phyloP scores from a whole-genome alignment of 2,888 invertebrate species.

The Silvanus unidentatus region DNA sequence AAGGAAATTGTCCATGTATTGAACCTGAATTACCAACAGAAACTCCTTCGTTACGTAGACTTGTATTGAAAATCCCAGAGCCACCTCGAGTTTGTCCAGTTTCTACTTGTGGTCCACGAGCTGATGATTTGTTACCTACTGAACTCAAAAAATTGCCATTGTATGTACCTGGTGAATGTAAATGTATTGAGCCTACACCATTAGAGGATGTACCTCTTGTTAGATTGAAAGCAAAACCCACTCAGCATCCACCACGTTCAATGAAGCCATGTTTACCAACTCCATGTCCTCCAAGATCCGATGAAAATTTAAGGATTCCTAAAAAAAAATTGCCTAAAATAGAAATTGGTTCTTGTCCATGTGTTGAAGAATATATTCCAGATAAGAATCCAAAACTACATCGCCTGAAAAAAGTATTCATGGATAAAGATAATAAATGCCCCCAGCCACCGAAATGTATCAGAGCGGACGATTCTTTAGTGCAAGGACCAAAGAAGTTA shows the following conservation, averaged over 20 bases:
- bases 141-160: slow-evolving; percentile 10
- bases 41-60: slow-evolving; percentile 17
- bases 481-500: slow-evolving; percentile 3
- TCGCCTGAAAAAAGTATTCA: background rate
- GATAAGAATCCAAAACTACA: background rate
- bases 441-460: background rate
- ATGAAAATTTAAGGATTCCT: slow-evolving; percentile 11
- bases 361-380: slow-evolving; percentile 9
- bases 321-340: slow-evolving; percentile 9
- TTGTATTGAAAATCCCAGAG: slow-evolving; percentile 21
- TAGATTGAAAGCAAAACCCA: slow-evolving; percentile 11
- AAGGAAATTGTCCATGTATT: background rate
- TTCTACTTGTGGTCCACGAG: slow-evolving; percentile 7
- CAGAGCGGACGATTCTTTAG: background rate
- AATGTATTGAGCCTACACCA: slow-evolving; percentile 20
- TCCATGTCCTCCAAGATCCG: slow-evolving; percentile 14
- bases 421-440: background rate
- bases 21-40: background rate
- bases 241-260: background rate
- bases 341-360: slow-evolving; percentile 7
- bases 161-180: slow-evolving; percentile 17
- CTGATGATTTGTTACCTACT: slow-evolving; percentile 12
- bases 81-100: slow-evolving; percentile 18
- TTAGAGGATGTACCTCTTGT: slow-evolving; percentile 17
- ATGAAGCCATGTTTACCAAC: background rate